Evolutionary conservation across 2,888 invertebrate species (phyloP).

Genomic region (Acanthosoma haemorrhoidale): DNA sequence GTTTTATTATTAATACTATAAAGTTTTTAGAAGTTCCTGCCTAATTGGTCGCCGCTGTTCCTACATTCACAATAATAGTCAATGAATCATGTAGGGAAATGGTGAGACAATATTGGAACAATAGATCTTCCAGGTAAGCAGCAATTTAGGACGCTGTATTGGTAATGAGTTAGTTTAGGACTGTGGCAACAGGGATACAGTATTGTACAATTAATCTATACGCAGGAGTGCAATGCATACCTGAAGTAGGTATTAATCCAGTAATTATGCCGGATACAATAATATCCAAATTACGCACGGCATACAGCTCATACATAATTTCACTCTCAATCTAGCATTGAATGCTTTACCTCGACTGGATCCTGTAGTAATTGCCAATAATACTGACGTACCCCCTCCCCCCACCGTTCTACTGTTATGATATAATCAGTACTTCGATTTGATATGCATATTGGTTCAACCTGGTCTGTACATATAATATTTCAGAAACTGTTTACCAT

Average conservation of each 20-base stretch:
- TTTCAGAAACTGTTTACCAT: too few relatives aligned
- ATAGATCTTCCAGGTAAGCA: too few relatives aligned
- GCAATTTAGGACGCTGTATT: not conserved
- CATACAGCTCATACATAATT: conserved; percentile 5
- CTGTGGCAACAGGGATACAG: too few relatives aligned
- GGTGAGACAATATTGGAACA: too few relatives aligned
- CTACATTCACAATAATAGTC: too few relatives aligned
- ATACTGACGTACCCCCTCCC: not conserved
- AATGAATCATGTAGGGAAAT: too few relatives aligned
- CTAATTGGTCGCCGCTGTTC: too few relatives aligned
- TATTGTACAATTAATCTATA: not conserved
- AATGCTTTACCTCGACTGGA: not conserved
- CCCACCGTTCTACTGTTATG: too few relatives aligned
- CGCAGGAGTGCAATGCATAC: conserved; percentile 10
- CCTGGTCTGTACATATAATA: too few relatives aligned
- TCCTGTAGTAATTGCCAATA: not conserved
- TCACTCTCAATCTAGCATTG: not conserved
- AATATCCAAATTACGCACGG: not conserved
- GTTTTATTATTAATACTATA: too few relatives aligned
- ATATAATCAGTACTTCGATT: not conserved
- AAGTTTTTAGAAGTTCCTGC: too few relatives aligned
- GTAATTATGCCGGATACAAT: conserved; percentile 16
- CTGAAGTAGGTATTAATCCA: conserved; percentile 18
- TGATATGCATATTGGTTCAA: conserved; percentile 6
- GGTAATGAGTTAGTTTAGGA: not conserved